Conservation (phyloP, 2,113 vertebrate species). For the Melanerpes aurifrons region DNA sequence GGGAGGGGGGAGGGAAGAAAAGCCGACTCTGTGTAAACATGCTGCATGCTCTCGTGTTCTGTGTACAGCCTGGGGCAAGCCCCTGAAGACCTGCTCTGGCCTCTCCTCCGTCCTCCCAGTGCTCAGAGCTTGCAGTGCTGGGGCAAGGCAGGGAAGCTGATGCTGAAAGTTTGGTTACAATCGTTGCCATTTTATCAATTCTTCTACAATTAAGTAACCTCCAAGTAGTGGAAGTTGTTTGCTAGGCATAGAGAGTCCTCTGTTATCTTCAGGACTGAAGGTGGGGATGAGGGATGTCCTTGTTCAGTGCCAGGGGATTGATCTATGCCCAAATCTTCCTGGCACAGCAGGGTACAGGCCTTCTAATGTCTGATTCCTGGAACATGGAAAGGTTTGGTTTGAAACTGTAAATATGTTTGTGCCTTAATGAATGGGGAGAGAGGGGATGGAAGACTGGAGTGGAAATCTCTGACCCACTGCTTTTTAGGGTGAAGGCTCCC, state of each 20-base stretch:
- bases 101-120: conserved; percentile 23
- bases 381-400: conserved; percentile 19
- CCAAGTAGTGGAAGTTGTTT: neutral
- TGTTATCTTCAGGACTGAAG: neutral
- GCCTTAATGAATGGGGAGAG: conserved; percentile 74
- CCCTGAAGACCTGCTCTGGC: conserved; percentile 28
- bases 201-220: conserved; percentile 50
- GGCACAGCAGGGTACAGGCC: neutral
- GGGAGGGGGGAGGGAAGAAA: conserved; percentile 38
- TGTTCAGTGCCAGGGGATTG: neutral
- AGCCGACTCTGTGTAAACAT: conserved; percentile 60
- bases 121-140: conserved; percentile 6
- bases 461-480: conserved; percentile 34
- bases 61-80: conserved; percentile 56
- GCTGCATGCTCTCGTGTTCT: conserved; percentile 73
- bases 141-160: conserved; percentile 7
- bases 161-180: neutral
- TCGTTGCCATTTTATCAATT: conserved; percentile 66
- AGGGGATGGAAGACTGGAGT: conserved; percentile 10
- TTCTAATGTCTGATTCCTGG: conserved; percentile 8
- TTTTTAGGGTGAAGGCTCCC: neutral
- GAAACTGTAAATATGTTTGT: conserved; percentile 77
- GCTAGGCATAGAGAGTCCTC: neutral
- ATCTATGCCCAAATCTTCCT: conserved; percentile 7
- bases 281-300: neutral